Percentiles rank a stretch among this genome's conserved stretches.
Evolutionary conservation across 2,888 invertebrate genomes (phyloP).

Genomic region (Melinaea marsaeus): DNA sequence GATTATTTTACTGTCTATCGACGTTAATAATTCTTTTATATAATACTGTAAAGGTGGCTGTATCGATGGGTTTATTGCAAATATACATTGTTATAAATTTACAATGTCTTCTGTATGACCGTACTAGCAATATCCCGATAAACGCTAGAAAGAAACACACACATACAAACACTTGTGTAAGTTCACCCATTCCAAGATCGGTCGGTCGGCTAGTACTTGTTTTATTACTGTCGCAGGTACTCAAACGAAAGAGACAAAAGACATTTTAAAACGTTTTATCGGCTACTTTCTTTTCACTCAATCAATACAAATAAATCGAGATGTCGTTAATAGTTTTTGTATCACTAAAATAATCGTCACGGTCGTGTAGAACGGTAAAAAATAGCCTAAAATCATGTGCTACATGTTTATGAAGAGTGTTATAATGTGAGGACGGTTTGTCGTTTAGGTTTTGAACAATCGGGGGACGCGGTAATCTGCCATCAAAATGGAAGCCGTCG

Average conservation of each 20-base stretch:
- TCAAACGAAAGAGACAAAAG: constrained; percentile 58
- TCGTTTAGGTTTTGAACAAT: constrained; percentile 70
- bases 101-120: neutral
- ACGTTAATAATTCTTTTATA: neutral
- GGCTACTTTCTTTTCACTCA: constrained; percentile 52
- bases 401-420: constrained; percentile 61
- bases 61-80: neutral
- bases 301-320: constrained; percentile 59
- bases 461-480: constrained; percentile 71
- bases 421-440: constrained; percentile 55
- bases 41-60: neutral
- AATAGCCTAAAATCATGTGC: constrained; percentile 74
- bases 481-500: constrained; percentile 76
- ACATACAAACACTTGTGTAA: constrained; percentile 22
- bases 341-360: constrained; percentile 36
- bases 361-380: constrained; percentile 69
- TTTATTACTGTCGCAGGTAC: constrained; percentile 38
- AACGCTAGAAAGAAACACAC: constrained; percentile 19
- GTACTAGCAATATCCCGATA: constrained; percentile 23
- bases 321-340: constrained; percentile 11
- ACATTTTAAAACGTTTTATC: constrained; percentile 58
- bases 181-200: constrained; percentile 26
- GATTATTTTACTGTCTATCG: too few relatives aligned
- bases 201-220: constrained; percentile 30
- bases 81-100: neutral